Evolutionary conservation across 2,797 vertebrate species (phyloP).

Genomic region (Squalus acanthias): DNA sequence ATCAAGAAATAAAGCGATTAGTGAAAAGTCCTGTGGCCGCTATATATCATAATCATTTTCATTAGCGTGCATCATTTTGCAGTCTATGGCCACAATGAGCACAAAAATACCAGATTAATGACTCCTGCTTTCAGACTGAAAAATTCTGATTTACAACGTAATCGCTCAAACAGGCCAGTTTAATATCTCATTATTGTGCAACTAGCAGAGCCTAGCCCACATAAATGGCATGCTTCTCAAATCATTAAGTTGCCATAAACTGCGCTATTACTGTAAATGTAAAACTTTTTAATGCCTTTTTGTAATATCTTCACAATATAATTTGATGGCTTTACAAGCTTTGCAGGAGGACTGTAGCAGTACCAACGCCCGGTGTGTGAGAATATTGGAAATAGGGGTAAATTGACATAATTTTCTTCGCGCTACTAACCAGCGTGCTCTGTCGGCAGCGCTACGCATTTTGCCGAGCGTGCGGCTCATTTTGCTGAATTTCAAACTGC

Average conservation of each 20-base stretch:
- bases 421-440: neutral
- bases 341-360: too few species aligned
- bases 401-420: neutral
- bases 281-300: neutral
- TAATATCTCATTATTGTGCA: constrained; percentile 25
- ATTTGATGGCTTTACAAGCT: neutral
- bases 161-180: neutral
- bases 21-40: neutral
- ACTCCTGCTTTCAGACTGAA: neutral
- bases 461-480: neutral
- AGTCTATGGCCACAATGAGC: neutral
- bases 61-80: neutral
- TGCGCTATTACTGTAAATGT: neutral
- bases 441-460: neutral
- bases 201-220: too few species aligned
- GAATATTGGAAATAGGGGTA: neutral
- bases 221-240: neutral
- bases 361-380: too few species aligned
- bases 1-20: neutral
- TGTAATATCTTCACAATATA: neutral
- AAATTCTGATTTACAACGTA: neutral
- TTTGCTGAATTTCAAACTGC: neutral
- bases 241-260: neutral
- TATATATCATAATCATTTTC: neutral
- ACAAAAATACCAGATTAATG: neutral